These are phyloP conservation scores for Leptinotarsa undecemlineata DNA, from an alignment of 1,140 invertebrate species.

Conservation along the genomic window DNA sequence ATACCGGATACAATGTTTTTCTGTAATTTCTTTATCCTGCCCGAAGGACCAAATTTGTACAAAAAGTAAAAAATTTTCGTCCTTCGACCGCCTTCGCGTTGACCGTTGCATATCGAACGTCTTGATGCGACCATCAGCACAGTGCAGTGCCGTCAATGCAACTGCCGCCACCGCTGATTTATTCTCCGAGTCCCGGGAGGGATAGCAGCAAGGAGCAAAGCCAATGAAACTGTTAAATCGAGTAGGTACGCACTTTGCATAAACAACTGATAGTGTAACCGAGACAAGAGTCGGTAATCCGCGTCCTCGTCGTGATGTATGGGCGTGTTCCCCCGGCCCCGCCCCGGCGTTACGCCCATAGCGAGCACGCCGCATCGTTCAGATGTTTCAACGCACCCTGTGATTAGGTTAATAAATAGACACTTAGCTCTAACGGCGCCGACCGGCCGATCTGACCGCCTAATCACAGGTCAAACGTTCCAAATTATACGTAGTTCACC, in stretches of 20 bases:
- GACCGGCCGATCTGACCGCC: conserved; percentile 42
- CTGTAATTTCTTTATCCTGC: no score
- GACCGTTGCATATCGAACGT: no score
- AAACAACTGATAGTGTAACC: conserved; percentile 24
- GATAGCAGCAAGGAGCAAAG: background rate
- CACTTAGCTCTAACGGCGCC: conserved; percentile 45
- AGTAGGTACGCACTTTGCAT: conserved; percentile 14
- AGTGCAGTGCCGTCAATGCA: background rate
- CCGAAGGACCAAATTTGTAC: no score
- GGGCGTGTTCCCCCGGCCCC: conserved; percentile 27
- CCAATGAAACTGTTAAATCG: background rate
- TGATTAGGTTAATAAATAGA: conserved; percentile 53
- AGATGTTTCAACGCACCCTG: conserved; percentile 41
- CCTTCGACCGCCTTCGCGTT: no score
- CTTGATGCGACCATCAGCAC: no score
- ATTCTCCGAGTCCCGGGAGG: background rate
- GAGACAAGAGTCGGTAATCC: conserved; percentile 34
- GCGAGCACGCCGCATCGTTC: conserved; percentile 25
- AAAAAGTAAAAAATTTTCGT: no score
- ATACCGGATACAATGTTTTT: no score
- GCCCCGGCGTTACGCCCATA: conserved; percentile 28
- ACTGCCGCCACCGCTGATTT: background rate
- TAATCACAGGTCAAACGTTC: conserved; percentile 52
- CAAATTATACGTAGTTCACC: conserved; percentile 30
- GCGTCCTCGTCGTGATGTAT: conserved; percentile 34